Base-by-base conservation (phyloP, 2,797 vertebrate species). In the Pelodytes ibericus region DNA sequence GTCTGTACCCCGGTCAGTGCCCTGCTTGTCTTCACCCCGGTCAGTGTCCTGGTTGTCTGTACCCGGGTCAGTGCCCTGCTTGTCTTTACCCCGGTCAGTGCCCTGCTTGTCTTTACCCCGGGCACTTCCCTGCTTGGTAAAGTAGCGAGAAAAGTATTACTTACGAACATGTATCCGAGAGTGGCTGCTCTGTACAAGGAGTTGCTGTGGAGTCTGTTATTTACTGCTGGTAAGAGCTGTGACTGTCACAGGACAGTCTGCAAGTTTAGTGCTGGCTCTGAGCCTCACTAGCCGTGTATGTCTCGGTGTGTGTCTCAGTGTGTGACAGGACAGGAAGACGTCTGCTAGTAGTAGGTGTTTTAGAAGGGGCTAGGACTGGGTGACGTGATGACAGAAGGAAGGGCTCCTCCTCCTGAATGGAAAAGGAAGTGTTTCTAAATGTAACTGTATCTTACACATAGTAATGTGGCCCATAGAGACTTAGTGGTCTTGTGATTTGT, bases 311-410 rank as follows among this genome's bases (percentile, higher is more conserved):
- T 49, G 22, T 58, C 20, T 30, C 11, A 22, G 24, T 30, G 11
- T 61, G 15, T 76, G 47, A 65, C 60, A 71, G 67, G 65, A 27
- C n/a, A 71, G 75, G 68, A 59, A 77, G 33, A 22, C 64, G 75
- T 31, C 49, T 71, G 61, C 2, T 24, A 24, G 8, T 33, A 4
- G 51, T 25, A 2, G 39, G 60, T 53, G 26, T 33, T 33, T 18
- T 60, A 61, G 20, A 69, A 68, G 74, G 66, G 56, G 64, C 25
- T 30, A 31, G 7, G 31, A 6, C 30, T 56, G 44, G 13, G 22
- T 75, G 73, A 70, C 30, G 65, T 29, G 27, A 56, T 25, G 7
- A 29, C 10, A 30, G 20, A 47, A 44, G 20, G 26, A 39, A 44
- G 49, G 27, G 66, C 66, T 70, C 44, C 44, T 62, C 66, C 66